Evolutionary conservation across 2,797 vertebrate species (phyloP), one percentile per base, ranked within the genome.

Genomic region (Rhinoraja longicauda): DNA sequence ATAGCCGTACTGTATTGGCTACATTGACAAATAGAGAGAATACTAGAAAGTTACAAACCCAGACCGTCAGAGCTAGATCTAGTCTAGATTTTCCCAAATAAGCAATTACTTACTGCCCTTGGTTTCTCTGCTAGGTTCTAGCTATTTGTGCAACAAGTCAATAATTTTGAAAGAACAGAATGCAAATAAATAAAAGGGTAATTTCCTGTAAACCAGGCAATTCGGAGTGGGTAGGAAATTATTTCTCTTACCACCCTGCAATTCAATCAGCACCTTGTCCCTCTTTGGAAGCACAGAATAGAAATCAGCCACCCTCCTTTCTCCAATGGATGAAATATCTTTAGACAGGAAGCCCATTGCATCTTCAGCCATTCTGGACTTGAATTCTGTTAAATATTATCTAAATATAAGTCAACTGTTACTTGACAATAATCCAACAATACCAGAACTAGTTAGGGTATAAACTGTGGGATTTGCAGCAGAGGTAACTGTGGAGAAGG

Each of bases 361-460:
- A 57, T 53, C 90, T 70, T 75, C 13, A 57, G 13, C 39, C 70
- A 92, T n/a, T n/a, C 39, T 73, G 57, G 90, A 39, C 64, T 75
- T 70, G 17, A 92, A 92, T 75, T 57, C 90, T 92, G 70, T 92
- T 7, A 75, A 92, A 75, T n/a, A 6, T 92, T 53, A 75, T 15
- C 8, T 64, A 24, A 75, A 75, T 53, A 53, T 57, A 29, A 73
- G 21, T 19, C 4, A 88, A 36, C 84, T 67, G 24, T 53, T 75
- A 39, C 21, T 24, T 36, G 39, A 91, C 19, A 73, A 73, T 24
- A 73, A 73, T 73, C 64, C 21, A 24, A 21, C 9, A 4, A 39
- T 79, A 45, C 36, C 78, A 81, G 7, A 24, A 81, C 36, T 81
- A 19, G 19, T 24, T 24, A 45, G 36, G 0, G 5, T 81, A 45